Percentiles rank a stretch among this genome's conserved stretches.
phyloP scores from a whole-genome alignment of 2,797 vertebrate genomes.

The Lithobates sylvaticus region DNA sequence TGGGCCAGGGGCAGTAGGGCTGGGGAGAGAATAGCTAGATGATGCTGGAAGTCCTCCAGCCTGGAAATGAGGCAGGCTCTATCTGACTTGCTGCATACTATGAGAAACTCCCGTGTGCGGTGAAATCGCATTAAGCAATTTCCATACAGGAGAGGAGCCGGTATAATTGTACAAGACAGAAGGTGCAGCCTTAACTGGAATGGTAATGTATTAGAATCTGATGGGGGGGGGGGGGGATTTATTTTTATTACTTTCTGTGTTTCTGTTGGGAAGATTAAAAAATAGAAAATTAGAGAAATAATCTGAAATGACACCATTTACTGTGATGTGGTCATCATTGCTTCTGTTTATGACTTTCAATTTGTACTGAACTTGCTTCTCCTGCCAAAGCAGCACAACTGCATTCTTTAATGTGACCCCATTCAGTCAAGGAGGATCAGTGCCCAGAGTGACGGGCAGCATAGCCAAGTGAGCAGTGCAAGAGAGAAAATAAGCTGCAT shows the following conservation, averaged over 20 bases:
- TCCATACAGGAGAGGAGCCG: too few species aligned
- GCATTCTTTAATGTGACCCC: slow-evolving; percentile 40
- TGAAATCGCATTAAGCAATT: too few species aligned
- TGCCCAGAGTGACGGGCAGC: slow-evolving; percentile 14
- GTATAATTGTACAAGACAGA: background rate
- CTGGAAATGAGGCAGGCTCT: too few species aligned
- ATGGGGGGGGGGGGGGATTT: too few species aligned
- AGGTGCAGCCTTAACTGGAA: background rate
- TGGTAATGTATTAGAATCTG: background rate
- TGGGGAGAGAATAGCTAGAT: too few species aligned
- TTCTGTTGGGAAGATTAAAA: background rate
- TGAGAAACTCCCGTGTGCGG: too few species aligned
- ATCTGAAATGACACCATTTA: too few species aligned
- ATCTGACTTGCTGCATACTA: too few species aligned
- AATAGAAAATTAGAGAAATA: background rate
- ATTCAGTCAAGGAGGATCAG: slow-evolving; percentile 57
- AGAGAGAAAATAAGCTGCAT: background rate
- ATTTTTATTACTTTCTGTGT: background rate
- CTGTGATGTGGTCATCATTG: too few species aligned
- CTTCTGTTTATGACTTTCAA: background rate
- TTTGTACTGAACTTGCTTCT: background rate
- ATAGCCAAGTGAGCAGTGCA: slow-evolving; percentile 4
- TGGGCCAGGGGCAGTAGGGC: too few species aligned
- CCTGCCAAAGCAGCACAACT: slow-evolving; percentile 14
- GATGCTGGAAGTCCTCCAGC: too few species aligned